These are phyloP conservation scores for Craterocephalus amniculus DNA, from an alignment of 2,797 vertebrate genomes.

Conservation along the genomic window DNA sequence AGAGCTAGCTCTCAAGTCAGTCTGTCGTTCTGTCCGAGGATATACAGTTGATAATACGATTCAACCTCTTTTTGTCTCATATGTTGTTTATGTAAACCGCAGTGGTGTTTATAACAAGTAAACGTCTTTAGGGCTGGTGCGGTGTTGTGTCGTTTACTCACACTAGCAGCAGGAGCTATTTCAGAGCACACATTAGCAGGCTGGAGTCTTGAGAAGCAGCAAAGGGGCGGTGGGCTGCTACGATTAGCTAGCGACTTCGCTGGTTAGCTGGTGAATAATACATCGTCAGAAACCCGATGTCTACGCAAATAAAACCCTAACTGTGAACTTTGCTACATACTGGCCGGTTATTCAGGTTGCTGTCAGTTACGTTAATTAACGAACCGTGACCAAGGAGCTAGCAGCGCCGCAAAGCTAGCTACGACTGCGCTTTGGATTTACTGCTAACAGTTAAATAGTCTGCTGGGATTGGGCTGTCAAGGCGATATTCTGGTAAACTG, in stretches of 20 bases:
- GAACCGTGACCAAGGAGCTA: constrained; percentile 37
- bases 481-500: constrained; percentile 51
- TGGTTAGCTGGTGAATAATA: background rate
- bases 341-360: background rate
- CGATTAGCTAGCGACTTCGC: constrained; percentile 16
- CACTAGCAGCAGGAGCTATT: constrained; percentile 36
- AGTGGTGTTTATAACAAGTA: constrained; percentile 31
- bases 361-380: background rate
- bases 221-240: constrained; percentile 56
- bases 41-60: constrained; percentile 2
- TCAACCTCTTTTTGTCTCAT: background rate
- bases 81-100: constrained; percentile 3
- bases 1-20: constrained; percentile 47
- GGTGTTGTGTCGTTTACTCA: constrained; percentile 12
- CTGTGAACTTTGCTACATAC: background rate
- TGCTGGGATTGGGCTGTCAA: constrained; percentile 17
- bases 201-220: constrained; percentile 65
- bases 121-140: constrained; percentile 14
- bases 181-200: constrained; percentile 36
- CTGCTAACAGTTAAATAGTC: constrained; percentile 23
- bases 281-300: background rate
- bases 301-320: background rate
- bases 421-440: constrained; percentile 16
- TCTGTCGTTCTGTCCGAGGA: constrained; percentile 23
- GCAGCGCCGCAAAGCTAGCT: constrained; percentile 41